A percentile compares a stretch with the other conserved stretches of the same genome.
These are phyloP conservation scores for Campylomormyrus numenius DNA, from an alignment of 2,113 vertebrate species.

Conservation along the genomic window DNA sequence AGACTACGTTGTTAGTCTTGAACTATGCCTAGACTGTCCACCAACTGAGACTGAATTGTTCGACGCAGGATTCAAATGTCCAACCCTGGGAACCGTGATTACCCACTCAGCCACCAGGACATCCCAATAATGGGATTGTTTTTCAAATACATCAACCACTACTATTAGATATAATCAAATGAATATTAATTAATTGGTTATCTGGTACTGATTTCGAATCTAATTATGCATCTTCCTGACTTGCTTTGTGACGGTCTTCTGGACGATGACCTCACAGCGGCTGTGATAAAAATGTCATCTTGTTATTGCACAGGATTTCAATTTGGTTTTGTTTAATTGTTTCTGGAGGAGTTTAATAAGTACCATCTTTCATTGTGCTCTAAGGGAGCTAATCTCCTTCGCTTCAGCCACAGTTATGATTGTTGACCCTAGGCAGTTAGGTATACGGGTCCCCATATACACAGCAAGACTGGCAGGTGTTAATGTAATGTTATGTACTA, in stretches of 20 bases:
- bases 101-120: not conserved
- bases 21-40: not conserved
- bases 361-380: not conserved
- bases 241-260: not conserved
- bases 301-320: not conserved
- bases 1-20: not conserved
- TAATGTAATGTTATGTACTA: not conserved
- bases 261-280: not conserved
- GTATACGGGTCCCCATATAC: not conserved
- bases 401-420: not conserved
- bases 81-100: not conserved
- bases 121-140: not conserved
- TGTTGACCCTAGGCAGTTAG: not conserved
- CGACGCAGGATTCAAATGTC: not conserved
- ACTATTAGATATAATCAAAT: not conserved
- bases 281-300: not conserved
- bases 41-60: not conserved
- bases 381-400: not conserved
- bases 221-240: not conserved
- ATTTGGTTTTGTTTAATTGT: not conserved
- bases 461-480: not conserved
- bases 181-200: not conserved
- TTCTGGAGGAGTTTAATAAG: not conserved
- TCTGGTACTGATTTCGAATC: not conserved
- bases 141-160: not conserved